Evolutionary conservation across 1,140 invertebrate species (phyloP).

Genomic region (Hestina assimilis): DNA sequence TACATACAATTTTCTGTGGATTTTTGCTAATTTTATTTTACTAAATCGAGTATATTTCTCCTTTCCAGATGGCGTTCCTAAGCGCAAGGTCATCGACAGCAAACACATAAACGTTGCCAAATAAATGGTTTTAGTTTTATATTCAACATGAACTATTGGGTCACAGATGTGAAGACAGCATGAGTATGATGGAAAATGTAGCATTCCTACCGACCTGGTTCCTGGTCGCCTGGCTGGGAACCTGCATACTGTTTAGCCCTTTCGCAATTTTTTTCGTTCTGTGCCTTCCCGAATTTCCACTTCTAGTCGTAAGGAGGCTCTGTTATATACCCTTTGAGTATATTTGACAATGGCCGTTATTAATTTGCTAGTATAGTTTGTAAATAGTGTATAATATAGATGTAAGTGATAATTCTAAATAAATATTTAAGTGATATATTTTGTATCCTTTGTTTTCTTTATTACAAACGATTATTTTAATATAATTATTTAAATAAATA

Average conservation of each 20-base stretch:
- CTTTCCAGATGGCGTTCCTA: constrained; percentile 74
- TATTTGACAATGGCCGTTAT: constrained; percentile 50
- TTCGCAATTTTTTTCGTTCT: constrained; percentile 76
- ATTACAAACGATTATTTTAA: no score
- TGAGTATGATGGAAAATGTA: constrained; percentile 61
- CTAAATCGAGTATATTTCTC: constrained; percentile 22
- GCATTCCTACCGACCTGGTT: constrained; percentile 70
- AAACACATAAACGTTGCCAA: constrained; percentile 7
- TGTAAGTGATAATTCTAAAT: constrained; percentile 20
- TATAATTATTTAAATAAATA: no score
- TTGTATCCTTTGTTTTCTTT: neutral
- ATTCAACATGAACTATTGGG: constrained; percentile 52
- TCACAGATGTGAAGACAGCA: constrained; percentile 29
- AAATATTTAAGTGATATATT: constrained; percentile 14
- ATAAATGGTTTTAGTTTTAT: constrained; percentile 30
- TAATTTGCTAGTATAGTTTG: constrained; percentile 9
- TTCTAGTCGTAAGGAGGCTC: constrained; percentile 72
- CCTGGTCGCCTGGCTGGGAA: constrained; percentile 70
- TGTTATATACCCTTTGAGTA: constrained; percentile 79
- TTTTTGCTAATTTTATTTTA: no score
- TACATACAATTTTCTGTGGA: no score
- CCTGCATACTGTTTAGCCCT: constrained; percentile 74
- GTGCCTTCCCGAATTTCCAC: constrained; percentile 74
- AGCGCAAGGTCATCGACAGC: constrained; percentile 39
- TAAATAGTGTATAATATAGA: constrained; percentile 29